Base-by-base conservation (phyloP, 2,113 vertebrate genomes). In the Oryzias celebensis region DNA sequence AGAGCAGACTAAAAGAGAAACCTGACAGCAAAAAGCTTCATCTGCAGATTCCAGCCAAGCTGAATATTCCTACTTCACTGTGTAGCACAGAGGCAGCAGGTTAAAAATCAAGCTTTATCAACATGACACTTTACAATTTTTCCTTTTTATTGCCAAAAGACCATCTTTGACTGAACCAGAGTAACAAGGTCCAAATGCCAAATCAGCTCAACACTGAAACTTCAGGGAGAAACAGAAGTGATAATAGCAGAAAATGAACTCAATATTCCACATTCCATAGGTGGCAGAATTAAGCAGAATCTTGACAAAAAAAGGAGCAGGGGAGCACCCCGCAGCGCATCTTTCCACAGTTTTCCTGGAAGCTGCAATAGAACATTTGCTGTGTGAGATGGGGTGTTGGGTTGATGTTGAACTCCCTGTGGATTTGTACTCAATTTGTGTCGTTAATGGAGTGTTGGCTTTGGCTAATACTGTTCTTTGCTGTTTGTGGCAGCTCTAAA, bases 381-480 rank as follows among this genome's bases (percentile, higher is more conserved):
- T 53, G 48, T 47, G 12, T 2, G 42, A 52, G 28, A 62, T n/a
- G 28, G 36, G 31, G 36, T 36, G 36, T 36, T 48, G 23, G 48
- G 47, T 13, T 64, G 43, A 57, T 46, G 52, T 7, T 23, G 58
- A 57, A 26, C 54, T 64, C 28, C 46, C 55, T 14, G 26, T 28
- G 56, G 57, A 62, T 55, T 53, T 44, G 46, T 14, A 12, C 50
- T 82, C 71, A 63, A 66, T 73, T 74, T 75, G 45, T 51, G 60
- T 24, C 31, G 17, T 58, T 79, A 74, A 84, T 65, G 67, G 63
- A 68, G 14, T 69, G 62, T 71, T 73, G 70, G 50, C 61, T 61
- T 51, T 41, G 55, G 62, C 58, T 58, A 58, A 71, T 76, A 65
- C 51, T 52, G 49, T 18, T 43, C 47, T 55, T 52, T 69, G 68